phyloP scores from a whole-genome alignment of 1,140 invertebrate species.

The Papilio xuthus region DNA sequence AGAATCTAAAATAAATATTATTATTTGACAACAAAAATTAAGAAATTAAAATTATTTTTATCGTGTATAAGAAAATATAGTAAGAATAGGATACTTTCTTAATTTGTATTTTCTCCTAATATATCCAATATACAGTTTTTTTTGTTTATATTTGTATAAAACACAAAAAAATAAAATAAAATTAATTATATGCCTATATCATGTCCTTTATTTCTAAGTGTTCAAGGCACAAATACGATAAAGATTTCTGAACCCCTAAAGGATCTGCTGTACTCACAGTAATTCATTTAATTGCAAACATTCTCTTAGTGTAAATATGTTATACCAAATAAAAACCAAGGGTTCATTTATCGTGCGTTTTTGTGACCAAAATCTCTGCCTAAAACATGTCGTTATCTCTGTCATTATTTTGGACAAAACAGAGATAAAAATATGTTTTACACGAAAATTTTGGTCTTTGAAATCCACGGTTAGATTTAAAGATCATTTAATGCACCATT shows the following conservation, averaged over 20 bases:
- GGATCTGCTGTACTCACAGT: neutral
- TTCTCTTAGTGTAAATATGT: too few species aligned
- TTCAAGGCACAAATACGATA: neutral
- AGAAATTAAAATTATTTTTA: neutral
- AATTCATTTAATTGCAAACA: neutral
- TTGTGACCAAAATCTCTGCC: too few species aligned
- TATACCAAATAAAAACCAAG: too few species aligned
- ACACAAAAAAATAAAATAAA: neutral
- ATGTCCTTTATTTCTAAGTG: neutral
- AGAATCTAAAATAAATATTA: conserved; percentile 58
- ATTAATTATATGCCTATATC: neutral
- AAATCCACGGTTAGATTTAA: too few species aligned
- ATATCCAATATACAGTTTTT: too few species aligned
- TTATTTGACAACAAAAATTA: neutral
- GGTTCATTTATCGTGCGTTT: neutral
- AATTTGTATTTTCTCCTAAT: too few species aligned
- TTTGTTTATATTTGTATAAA: neutral
- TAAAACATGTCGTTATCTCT: too few species aligned
- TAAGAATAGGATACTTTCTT: too few species aligned
- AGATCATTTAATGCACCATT: neutral
- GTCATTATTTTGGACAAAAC: too few species aligned
- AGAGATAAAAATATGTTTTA: too few species aligned
- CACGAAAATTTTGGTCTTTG: too few species aligned
- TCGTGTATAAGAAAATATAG: too few species aligned
- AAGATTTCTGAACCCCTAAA: neutral